These are phyloP conservation scores for Ylistrum balloti DNA, from an alignment of 1,140 invertebrate genomes.

Conservation along the genomic window DNA sequence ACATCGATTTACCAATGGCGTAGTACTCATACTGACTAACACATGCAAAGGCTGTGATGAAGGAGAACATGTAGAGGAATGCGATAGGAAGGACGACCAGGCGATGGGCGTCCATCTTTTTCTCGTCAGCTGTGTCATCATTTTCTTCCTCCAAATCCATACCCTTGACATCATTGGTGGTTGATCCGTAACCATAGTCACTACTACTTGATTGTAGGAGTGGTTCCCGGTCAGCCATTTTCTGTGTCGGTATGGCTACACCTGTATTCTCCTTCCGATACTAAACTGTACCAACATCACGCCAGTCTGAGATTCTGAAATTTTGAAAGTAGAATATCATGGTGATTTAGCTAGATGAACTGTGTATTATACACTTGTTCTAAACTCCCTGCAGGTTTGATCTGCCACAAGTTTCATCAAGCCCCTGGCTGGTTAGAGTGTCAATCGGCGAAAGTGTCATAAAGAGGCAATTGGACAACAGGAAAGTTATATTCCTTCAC, in stretches of 20 bases:
- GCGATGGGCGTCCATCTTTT: neutral
- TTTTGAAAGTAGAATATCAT: no score
- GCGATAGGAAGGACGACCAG: conserved; percentile 31
- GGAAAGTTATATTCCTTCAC: no score
- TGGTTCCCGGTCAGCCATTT: neutral
- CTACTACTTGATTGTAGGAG: neutral
- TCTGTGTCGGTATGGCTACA: neutral
- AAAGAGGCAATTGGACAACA: no score
- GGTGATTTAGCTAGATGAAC: no score
- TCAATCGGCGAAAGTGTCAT: no score
- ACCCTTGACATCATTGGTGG: neutral
- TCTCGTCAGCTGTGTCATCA: neutral
- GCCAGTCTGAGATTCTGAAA: neutral
- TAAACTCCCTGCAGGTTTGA: no score
- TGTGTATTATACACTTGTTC: no score
- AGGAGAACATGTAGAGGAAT: conserved; percentile 41
- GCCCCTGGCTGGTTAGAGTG: no score
- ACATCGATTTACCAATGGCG: conserved; percentile 2
- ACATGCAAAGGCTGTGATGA: neutral
- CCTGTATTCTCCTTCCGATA: no score
- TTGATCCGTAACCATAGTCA: neutral
- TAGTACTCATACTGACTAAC: conserved; percentile 17
- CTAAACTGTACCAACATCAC: neutral
- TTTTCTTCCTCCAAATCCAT: neutral
- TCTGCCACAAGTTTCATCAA: no score